Evolutionary conservation across 2,797 vertebrate genomes (phyloP).

Genomic region (Scolopax rusticola): DNA sequence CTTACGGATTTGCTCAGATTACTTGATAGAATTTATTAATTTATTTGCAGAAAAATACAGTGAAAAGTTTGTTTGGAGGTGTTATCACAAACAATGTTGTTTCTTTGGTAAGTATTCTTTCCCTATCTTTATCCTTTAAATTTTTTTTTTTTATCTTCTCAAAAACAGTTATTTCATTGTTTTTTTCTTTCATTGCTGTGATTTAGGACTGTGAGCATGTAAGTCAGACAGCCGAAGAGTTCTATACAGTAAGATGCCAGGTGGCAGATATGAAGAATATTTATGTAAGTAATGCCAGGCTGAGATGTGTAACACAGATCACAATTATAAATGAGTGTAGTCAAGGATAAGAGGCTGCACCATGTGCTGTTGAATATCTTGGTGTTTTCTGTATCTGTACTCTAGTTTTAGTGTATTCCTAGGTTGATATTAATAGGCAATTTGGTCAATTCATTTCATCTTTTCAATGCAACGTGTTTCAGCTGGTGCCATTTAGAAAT

Average conservation of each 20-base stretch:
- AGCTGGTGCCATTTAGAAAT: background rate
- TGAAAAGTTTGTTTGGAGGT: constrained; percentile 97
- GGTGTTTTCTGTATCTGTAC: background rate
- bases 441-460: background rate
- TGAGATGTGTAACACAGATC: background rate
- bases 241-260: constrained; percentile 98
- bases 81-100: constrained; percentile 99
- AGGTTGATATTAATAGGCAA: background rate
- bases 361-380: accelerated
- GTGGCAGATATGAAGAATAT: constrained; percentile 99
- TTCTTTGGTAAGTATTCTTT: constrained; percentile 89
- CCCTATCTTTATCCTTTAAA: background rate
- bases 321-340: background rate
- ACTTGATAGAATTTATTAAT: constrained; percentile 61
- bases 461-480: background rate
- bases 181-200: background rate
- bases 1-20: background rate
- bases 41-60: constrained; percentile 93
- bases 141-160: background rate
- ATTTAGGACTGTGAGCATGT: constrained; percentile 96
- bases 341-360: background rate
- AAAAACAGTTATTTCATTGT: background rate
- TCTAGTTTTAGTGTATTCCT: background rate
- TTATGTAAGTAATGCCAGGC: constrained; percentile 87
- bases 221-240: constrained; percentile 98